Base-by-base conservation (phyloP, 2,888 invertebrate genomes). In the Leptopilina myrica region DNA sequence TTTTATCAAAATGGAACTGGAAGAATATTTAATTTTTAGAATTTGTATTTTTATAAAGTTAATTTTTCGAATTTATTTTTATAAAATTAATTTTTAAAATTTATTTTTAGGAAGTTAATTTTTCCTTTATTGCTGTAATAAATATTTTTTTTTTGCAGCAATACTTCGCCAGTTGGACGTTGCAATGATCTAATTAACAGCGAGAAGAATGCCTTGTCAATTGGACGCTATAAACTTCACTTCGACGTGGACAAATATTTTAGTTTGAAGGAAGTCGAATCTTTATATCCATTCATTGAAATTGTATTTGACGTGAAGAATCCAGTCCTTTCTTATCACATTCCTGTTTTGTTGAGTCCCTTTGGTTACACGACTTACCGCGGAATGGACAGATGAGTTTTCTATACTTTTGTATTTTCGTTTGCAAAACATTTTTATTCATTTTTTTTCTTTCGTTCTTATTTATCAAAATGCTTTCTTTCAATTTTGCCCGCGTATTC, bases 281-380 rank as follows among this genome's bases (percentile, higher is more conserved):
- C 95, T 0, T 93, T 96, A 83, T 97, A 95, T 91, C 96, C 97
- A 0, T 95, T 94, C 89, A 94, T 96, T 78, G 97, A 96, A 93
- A 94, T 97, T 82, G 94, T 95, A 4, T 95, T 97, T 90, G 95
- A 95, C 82, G 94, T 94, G 67, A 93, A 93, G 46, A 92, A 93
- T 79, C 93, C 94, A 5, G 92, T 92, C 5, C 93, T 95, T 78
- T 95, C 95, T 87, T 96, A 96, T 91, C 96, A 97, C 91, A 95
- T 97, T 79, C 96, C 96, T 0, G 91, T 97, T 69, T 92, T 97
- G 33, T 91, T 97, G 33, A 96, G 94, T 86, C 96, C 96, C 0
- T 96, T 93, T 90, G 95, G 96, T 20, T 97, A 96, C 87, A 94
- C 96, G 0, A 96, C 96, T 0, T 96, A 96, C 89, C 93, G 95